Conservation (phyloP, 2,113 vertebrate genomes). For the Ellobius talpinus region DNA sequence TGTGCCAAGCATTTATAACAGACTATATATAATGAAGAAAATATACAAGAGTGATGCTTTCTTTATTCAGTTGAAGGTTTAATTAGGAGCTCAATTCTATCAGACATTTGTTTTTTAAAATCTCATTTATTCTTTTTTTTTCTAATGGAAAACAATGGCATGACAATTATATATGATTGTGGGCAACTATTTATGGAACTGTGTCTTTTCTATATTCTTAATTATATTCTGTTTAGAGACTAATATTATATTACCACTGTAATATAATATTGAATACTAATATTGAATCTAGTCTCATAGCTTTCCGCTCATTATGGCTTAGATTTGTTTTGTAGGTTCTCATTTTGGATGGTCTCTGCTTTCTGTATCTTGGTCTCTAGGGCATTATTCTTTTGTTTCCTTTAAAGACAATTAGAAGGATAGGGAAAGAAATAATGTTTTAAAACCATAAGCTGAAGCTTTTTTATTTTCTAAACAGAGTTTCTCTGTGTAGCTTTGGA, state of each 20-base stretch:
- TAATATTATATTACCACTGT: slow-evolving; percentile 73
- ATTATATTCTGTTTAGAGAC: slow-evolving; percentile 77
- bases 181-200: slow-evolving; percentile 80
- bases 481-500: too few species aligned
- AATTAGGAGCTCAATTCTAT: slow-evolving; percentile 80
- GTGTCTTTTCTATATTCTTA: slow-evolving; percentile 76
- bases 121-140: slow-evolving; percentile 76
- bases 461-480: too few species aligned
- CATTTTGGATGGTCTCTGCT: slow-evolving; percentile 12
- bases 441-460: not conserved
- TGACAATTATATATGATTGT: slow-evolving; percentile 80
- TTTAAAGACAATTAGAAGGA: slow-evolving; percentile 37
- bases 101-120: slow-evolving; percentile 64
- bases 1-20: slow-evolving; percentile 76
- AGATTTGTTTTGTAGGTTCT: slow-evolving; percentile 58
- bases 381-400: slow-evolving; percentile 33
- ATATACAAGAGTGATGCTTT: slow-evolving; percentile 69
- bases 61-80: slow-evolving; percentile 78
- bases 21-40: slow-evolving; percentile 58
- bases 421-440: slow-evolving; percentile 45
- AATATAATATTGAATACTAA: not conserved
- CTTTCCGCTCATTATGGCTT: slow-evolving; percentile 35
- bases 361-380: slow-evolving; percentile 31
- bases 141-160: slow-evolving; percentile 79
- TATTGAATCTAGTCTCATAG: slow-evolving; percentile 64